phyloP scores from a whole-genome alignment of 2,113 vertebrate genomes.

The Spea bombifrons region DNA sequence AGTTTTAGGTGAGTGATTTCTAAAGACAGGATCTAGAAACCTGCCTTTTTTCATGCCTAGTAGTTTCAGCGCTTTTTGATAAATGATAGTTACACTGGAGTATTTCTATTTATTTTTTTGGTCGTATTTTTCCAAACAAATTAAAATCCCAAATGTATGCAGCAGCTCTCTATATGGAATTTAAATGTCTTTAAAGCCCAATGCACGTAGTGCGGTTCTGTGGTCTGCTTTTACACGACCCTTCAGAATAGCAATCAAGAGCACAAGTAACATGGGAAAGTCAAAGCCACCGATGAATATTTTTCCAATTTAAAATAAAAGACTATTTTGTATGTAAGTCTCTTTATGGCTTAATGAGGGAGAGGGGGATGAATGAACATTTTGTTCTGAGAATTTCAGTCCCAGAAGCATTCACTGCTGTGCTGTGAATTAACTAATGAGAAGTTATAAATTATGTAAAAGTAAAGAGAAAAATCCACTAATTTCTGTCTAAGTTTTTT shows the following conservation, averaged over 20 bases:
- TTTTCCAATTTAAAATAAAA: constrained; percentile 29
- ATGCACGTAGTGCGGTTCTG: not conserved
- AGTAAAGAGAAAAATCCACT: not conserved
- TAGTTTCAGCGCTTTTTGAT: too few relatives aligned
- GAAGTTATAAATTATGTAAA: constrained; percentile 44
- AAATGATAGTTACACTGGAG: too few relatives aligned
- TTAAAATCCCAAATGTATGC: not conserved
- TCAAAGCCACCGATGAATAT: constrained; percentile 26
- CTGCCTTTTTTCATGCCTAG: too few relatives aligned
- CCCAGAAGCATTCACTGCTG: constrained; percentile 30
- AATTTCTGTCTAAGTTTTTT: constrained; percentile 10
- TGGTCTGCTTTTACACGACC: not conserved
- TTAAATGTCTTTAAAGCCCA: not conserved
- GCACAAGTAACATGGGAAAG: constrained; percentile 5
- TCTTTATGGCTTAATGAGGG: constrained; percentile 30
- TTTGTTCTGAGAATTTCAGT: constrained; percentile 39
- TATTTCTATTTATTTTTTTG: too few relatives aligned
- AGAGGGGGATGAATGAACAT: constrained; percentile 33
- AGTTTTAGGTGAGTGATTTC: too few relatives aligned
- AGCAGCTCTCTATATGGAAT: not conserved
- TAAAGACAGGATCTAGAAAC: too few relatives aligned
- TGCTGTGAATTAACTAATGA: constrained; percentile 38
- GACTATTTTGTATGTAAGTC: constrained; percentile 26
- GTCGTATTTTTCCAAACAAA: too few relatives aligned
- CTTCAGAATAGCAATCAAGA: not conserved